phyloP scores from a whole-genome alignment of 2,888 invertebrate genomes.

The Mystacides longicornis region DNA sequence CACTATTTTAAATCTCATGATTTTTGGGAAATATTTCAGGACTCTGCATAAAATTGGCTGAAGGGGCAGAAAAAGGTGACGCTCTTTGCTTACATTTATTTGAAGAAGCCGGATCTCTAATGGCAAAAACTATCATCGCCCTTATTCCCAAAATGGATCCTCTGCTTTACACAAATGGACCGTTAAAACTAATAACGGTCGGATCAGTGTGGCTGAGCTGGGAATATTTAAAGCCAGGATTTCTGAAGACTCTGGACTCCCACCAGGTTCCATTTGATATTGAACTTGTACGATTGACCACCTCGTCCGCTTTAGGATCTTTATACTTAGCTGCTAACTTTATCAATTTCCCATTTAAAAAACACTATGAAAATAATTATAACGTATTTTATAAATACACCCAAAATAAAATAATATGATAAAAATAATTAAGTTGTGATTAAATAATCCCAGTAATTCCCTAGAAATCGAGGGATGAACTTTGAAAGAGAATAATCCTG shows the following conservation, averaged over 20 bases:
- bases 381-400: slow-evolving; percentile 57
- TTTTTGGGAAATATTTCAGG: too few relatives aligned
- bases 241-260: slow-evolving; percentile 48
- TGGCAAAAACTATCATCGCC: slow-evolving; percentile 62
- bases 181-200: slow-evolving; percentile 75
- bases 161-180: slow-evolving; percentile 36
- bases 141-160: slow-evolving; percentile 54
- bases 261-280: slow-evolving; percentile 43
- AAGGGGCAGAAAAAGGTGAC: slow-evolving; percentile 65
- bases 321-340: slow-evolving; percentile 76
- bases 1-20: too few relatives aligned
- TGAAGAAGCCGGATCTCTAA: slow-evolving; percentile 54
- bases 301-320: slow-evolving; percentile 77
- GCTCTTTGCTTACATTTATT: slow-evolving; percentile 64
- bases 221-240: slow-evolving; percentile 67
- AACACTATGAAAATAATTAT: slow-evolving; percentile 65
- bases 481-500: too few relatives aligned
- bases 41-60: slow-evolving; percentile 64
- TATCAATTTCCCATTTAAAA: slow-evolving; percentile 53
- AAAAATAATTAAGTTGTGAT: too few relatives aligned
- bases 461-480: too few relatives aligned
- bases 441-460: too few relatives aligned
- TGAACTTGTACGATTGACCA: slow-evolving; percentile 60
- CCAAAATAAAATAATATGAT: slow-evolving; percentile 11
- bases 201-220: slow-evolving; percentile 96